A percentile compares a stretch with the other conserved stretches of the same genome.
phyloP scores from a whole-genome alignment of 1,140 invertebrate genomes.

The Bursaphelenchus mucronatus region DNA sequence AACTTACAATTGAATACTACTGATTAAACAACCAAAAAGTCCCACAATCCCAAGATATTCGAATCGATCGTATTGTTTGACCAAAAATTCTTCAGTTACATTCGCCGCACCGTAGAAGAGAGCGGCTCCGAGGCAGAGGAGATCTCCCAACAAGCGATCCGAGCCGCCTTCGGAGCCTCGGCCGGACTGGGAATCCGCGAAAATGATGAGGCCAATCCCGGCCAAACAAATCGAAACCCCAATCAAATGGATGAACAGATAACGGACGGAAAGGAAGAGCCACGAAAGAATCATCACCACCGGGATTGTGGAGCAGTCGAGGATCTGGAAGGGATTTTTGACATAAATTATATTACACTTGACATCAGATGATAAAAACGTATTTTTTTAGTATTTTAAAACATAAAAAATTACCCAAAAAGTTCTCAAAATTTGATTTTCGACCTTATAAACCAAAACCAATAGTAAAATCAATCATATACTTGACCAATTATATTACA shows the following conservation, averaged over 20 bases:
- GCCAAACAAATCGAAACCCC: constrained; percentile 76
- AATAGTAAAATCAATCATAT: too few species aligned
- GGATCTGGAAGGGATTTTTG: constrained; percentile 68
- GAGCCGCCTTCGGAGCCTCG: constrained; percentile 63
- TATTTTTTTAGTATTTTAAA: too few species aligned
- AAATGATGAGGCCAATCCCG: constrained; percentile 77
- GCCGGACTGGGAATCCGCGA: constrained; percentile 74
- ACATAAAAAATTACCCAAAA: too few species aligned
- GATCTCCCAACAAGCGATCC: constrained; percentile 75
- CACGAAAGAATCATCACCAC: constrained; percentile 73
- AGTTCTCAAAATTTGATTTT: neutral
- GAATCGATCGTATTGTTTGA: constrained; percentile 73
- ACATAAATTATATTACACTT: neutral
- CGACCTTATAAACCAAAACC: neutral
- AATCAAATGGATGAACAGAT: constrained; percentile 72
- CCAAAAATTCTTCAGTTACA: constrained; percentile 76
- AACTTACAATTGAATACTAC: constrained; percentile 74
- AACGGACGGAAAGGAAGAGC: constrained; percentile 70
- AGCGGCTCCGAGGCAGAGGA: constrained; percentile 76
- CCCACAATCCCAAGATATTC: constrained; percentile 82
- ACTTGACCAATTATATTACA: constrained; percentile 13
- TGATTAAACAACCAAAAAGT: constrained; percentile 74
- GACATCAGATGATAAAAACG: neutral
- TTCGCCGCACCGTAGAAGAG: constrained; percentile 76
- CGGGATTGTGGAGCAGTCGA: constrained; percentile 80